A percentile compares a stretch with the other conserved stretches of the same genome.
These are phyloP conservation scores for Hippopotamyrus pictus DNA, from an alignment of 2,797 vertebrate species.

Conservation along the genomic window DNA sequence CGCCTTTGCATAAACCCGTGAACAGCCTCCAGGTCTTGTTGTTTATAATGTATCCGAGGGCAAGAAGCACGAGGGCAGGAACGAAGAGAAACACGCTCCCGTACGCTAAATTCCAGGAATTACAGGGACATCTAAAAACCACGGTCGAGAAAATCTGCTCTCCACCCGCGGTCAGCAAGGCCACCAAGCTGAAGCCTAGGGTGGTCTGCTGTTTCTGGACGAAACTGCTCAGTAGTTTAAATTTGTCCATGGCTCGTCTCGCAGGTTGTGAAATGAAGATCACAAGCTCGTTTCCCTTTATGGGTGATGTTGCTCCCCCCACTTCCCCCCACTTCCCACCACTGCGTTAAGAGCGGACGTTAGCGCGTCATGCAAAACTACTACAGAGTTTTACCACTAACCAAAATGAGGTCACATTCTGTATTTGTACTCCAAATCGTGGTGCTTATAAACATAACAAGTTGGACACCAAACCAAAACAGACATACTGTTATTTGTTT, in stretches of 20 bases:
- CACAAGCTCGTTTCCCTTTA: neutral
- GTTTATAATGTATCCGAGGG: constrained; percentile 57
- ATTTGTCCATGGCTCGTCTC: neutral
- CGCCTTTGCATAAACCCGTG: constrained; percentile 50
- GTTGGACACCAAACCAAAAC: neutral
- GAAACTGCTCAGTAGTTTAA: constrained; percentile 32
- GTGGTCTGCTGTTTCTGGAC: constrained; percentile 32
- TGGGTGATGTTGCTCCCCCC: neutral
- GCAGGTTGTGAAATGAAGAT: neutral
- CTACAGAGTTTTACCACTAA: neutral
- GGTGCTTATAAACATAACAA: neutral
- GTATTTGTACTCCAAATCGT: neutral
- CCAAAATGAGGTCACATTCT: neutral
- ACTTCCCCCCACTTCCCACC: neutral
- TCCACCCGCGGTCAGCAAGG: constrained; percentile 56
- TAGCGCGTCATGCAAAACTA: neutral
- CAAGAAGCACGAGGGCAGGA: constrained; percentile 63
- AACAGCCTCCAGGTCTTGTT: constrained; percentile 52
- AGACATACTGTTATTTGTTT: neutral
- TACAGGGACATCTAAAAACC: constrained; percentile 72
- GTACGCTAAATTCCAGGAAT: constrained; percentile 53
- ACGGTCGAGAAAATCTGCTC: constrained; percentile 62
- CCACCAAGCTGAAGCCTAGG: constrained; percentile 53
- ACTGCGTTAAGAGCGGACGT: neutral
- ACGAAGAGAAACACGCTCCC: constrained; percentile 64